Conservation (phyloP, 1,140 invertebrate genomes). For the Trichoplusia ni region DNA sequence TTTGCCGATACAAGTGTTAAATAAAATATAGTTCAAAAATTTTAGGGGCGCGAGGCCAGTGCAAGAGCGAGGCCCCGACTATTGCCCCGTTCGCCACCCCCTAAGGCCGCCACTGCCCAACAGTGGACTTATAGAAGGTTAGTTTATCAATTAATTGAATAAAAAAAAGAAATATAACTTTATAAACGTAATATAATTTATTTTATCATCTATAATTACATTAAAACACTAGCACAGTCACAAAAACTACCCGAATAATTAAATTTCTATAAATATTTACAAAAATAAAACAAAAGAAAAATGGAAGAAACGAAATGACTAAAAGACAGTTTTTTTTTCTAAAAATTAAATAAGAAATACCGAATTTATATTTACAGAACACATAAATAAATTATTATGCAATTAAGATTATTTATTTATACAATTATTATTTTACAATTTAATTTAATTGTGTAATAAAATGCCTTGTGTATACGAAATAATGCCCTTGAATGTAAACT, state of each 20-base stretch:
- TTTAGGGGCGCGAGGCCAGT: no score
- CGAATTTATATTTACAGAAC: slow-evolving; percentile 11
- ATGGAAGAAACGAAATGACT: slow-evolving; percentile 38
- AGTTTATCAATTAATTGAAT: not conserved
- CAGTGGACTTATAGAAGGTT: not conserved
- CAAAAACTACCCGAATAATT: slow-evolving; percentile 44
- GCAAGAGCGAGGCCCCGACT: no score
- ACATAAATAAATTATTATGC: slow-evolving; percentile 17
- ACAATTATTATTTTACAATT: no score
- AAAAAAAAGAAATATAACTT: slow-evolving; percentile 35
- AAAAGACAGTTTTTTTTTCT: slow-evolving; percentile 5
- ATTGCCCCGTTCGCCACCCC: no score
- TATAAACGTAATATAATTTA: slow-evolving; percentile 58
- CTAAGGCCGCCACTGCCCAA: no score
- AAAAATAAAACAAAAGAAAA: slow-evolving; percentile 8
- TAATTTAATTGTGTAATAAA: no score
- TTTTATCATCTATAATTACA: slow-evolving; percentile 45
- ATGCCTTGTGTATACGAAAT: no score
- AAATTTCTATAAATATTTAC: slow-evolving; percentile 24
- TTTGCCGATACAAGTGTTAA: no score
- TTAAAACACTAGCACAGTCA: slow-evolving; percentile 54
- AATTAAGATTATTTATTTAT: not conserved
- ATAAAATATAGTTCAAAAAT: no score
- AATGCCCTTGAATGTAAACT: no score
- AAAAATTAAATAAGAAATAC: slow-evolving; percentile 2